A percentile compares a stretch with the other conserved stretches of the same genome.
These are phyloP conservation scores for Caradrina kadenii DNA, from an alignment of 2,888 invertebrate species.

Conservation along the genomic window DNA sequence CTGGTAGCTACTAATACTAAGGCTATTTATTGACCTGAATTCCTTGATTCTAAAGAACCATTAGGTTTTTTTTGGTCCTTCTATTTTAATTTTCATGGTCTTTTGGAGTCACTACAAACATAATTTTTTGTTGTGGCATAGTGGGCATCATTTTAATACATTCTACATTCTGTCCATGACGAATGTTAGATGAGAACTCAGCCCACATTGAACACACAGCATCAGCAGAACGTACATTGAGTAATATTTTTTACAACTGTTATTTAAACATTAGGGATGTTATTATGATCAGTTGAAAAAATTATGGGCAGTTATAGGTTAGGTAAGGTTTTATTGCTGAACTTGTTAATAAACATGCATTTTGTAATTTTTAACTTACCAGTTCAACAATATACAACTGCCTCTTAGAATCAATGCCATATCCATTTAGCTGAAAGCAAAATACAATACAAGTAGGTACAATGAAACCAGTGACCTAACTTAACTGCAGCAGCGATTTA, in stretches of 20 bases:
- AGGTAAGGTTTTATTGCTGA: no score
- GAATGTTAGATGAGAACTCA: neutral
- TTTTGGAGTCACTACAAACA: neutral
- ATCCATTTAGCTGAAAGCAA: neutral
- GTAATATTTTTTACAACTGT: no score
- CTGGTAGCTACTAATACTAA: neutral
- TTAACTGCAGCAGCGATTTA: slow-evolving; percentile 52
- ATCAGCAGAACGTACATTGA: neutral
- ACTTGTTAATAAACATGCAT: no score
- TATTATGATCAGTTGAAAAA: no score
- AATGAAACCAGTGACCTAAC: slow-evolving; percentile 57
- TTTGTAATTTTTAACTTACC: no score
- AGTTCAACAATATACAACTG: no score
- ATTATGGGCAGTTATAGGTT: no score
- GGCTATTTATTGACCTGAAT: neutral
- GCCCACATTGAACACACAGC: neutral
- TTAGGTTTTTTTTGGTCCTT: neutral
- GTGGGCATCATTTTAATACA: neutral
- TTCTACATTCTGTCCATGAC: neutral
- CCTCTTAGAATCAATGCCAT: no score
- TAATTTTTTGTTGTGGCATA: neutral
- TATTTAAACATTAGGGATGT: no score
- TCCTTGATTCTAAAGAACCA: neutral
- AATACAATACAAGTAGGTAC: slow-evolving; percentile 8
- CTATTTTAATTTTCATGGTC: neutral